Conservation (phyloP, 2,113 vertebrate species). For the Aptenodytes patagonicus region DNA sequence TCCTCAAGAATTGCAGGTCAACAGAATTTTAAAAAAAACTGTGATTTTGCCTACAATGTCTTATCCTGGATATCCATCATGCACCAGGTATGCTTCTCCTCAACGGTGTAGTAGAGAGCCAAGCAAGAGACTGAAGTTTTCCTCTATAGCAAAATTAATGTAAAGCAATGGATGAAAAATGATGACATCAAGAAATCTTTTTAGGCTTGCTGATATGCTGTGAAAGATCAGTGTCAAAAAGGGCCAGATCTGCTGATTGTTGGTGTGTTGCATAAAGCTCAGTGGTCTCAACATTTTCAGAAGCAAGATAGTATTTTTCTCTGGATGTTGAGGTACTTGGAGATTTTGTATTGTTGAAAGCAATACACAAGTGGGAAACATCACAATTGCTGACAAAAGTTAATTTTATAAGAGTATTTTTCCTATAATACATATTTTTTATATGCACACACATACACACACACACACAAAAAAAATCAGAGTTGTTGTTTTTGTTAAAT, state of each 20-base stretch:
- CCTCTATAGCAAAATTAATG: not conserved
- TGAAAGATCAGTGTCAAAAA: not conserved
- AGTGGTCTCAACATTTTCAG: not conserved
- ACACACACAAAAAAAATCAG: not conserved
- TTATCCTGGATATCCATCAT: not conserved
- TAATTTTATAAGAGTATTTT: not conserved
- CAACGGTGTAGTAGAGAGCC: accelerated
- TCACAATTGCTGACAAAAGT: not conserved
- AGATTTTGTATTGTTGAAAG: not conserved
- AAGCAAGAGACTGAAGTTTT: not conserved
- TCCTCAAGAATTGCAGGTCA: not conserved
- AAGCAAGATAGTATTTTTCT: not conserved
- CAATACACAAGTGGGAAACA: not conserved
- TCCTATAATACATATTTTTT: not conserved
- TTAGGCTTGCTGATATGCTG: not conserved
- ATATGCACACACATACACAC: not conserved
- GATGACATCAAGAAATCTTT: not conserved
- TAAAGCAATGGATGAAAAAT: not conserved
- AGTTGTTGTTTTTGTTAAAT: not conserved
- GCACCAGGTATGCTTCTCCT: not conserved
- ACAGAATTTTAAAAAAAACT: not conserved
- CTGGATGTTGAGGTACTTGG: not conserved
- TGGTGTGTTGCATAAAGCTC: not conserved
- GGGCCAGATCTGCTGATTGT: not conserved
- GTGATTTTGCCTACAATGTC: not conserved